Conservation (phyloP, 2,113 vertebrate genomes). For the Progne subis region DNA sequence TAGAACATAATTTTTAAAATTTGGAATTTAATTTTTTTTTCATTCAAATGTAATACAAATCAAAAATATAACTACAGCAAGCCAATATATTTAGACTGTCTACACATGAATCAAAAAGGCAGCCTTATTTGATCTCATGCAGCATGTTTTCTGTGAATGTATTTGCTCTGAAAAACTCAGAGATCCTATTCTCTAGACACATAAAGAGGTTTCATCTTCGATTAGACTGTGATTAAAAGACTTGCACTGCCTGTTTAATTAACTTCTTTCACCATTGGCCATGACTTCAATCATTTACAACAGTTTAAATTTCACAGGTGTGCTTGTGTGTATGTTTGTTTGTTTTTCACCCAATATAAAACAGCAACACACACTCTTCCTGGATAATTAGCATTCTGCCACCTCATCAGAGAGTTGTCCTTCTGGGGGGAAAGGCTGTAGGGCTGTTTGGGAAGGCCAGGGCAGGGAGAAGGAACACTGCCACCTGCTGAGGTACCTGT, state of each 20-base stretch:
- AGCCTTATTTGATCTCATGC: background rate
- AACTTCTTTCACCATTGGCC: background rate
- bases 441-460: background rate
- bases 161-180: background rate
- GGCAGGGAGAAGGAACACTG: background rate
- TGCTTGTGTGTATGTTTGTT: background rate
- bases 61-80: background rate
- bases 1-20: background rate
- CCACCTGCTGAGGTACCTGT: background rate
- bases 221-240: background rate
- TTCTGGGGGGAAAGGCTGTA: background rate
- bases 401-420: background rate
- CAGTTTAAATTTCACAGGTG: conserved; percentile 21
- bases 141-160: background rate
- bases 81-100: background rate
- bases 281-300: background rate
- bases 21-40: background rate
- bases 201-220: background rate
- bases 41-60: background rate
- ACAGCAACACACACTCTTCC: background rate
- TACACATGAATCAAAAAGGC: background rate
- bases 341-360: background rate
- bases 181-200: background rate
- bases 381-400: background rate
- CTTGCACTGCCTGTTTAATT: background rate